A percentile compares a stretch with the other conserved stretches of the same genome.
Conservation (phyloP, 2,888 invertebrate species). For the Anticlea derivata region DNA sequence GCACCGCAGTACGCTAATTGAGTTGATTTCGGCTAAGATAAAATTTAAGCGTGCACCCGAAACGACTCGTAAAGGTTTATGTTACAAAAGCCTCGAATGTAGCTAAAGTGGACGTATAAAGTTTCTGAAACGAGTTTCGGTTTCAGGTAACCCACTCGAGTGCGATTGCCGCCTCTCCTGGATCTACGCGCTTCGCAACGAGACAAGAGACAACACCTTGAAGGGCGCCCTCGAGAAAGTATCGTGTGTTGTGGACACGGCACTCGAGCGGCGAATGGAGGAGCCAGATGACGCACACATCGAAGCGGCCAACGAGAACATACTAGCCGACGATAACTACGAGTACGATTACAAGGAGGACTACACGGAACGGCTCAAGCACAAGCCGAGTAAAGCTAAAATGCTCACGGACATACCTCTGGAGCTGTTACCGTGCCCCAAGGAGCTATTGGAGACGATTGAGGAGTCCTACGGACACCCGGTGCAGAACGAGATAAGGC, state of each 20-base stretch:
- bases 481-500: conserved; percentile 75
- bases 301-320: conserved; percentile 52
- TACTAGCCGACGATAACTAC: conserved; percentile 65
- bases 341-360: conserved; percentile 76
- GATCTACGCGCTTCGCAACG: conserved; percentile 90
- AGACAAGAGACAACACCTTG: conserved; percentile 87
- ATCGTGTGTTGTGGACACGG: conserved; percentile 86
- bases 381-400: conserved; percentile 57
- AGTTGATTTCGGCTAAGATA: conserved; percentile 34
- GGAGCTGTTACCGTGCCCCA: conserved; percentile 74
- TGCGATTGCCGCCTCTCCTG: conserved; percentile 93
- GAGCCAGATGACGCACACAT: conserved; percentile 49
- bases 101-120: conserved; percentile 14
- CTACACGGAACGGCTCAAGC: conserved; percentile 56
- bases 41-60: conserved; percentile 30
- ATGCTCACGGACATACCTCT: conserved; percentile 70
- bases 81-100: conserved; percentile 25
- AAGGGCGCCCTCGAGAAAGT: conserved; percentile 88
- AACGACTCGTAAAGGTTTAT: conserved; percentile 32
- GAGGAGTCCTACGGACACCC: conserved; percentile 75
- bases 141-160: conserved; percentile 90
- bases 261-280: conserved; percentile 57
- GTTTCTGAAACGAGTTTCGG: conserved; percentile 22
- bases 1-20: conserved; percentile 30
- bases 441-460: conserved; percentile 72